These are phyloP conservation scores for Lycocorax pyrrhopterus DNA, from an alignment of 2,113 vertebrate genomes.

Conservation along the genomic window DNA sequence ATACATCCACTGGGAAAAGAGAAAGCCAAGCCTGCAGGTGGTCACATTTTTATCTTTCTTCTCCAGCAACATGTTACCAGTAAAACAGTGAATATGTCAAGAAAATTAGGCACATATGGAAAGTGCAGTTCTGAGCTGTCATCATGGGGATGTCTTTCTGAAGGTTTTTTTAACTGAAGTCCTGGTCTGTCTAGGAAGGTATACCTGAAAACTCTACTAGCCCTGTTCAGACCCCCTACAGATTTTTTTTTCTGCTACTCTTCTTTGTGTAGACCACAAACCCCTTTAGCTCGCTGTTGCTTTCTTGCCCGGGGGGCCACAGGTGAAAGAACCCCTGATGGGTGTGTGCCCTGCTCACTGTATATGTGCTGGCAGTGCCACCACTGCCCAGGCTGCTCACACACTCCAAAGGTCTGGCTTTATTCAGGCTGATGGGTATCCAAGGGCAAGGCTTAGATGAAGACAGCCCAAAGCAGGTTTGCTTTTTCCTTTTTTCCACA, in stretches of 20 bases:
- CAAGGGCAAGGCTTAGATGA: constrained; percentile 1
- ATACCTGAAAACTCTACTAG: not conserved
- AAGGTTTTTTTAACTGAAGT: not conserved
- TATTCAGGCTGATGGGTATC: not conserved
- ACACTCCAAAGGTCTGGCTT: not conserved
- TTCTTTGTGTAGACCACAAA: not conserved
- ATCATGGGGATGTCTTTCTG: not conserved
- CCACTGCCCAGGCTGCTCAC: not conserved
- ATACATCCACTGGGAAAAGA: not conserved
- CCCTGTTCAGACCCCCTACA: not conserved
- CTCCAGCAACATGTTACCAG: not conserved
- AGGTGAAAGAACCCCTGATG: not conserved
- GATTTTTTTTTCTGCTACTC: not conserved
- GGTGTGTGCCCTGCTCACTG: not conserved
- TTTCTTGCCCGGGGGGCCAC: not conserved
- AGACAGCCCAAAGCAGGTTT: not conserved
- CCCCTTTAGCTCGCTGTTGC: not conserved
- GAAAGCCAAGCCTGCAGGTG: not conserved
- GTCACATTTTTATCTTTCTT: not conserved
- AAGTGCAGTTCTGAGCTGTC: not conserved
- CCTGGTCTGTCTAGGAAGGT: not conserved
- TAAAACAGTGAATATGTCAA: not conserved
- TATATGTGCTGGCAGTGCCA: not conserved
- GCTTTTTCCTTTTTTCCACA: constrained; percentile 26
- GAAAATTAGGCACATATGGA: not conserved